These are phyloP conservation scores for Ceratosolen solmsi DNA, from an alignment of 1,140 invertebrate genomes.

Conservation along the genomic window DNA sequence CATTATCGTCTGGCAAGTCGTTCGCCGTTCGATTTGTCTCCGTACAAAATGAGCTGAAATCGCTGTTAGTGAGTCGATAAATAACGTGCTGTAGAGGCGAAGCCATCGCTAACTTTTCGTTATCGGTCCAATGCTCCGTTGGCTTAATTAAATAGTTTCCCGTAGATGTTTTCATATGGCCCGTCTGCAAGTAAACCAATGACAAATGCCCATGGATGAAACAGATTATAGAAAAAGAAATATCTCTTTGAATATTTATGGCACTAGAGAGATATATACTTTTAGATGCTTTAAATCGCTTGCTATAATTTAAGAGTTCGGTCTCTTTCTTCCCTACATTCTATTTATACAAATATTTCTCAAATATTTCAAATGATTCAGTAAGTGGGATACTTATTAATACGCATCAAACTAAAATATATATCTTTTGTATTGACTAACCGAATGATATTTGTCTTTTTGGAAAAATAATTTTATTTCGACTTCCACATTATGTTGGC, in stretches of 20 bases:
- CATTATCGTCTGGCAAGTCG: constrained; percentile 47
- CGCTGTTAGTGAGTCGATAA: constrained; percentile 52
- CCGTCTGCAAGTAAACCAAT: constrained; percentile 74
- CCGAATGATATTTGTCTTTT: not conserved
- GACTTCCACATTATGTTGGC: not conserved
- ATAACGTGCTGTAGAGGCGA: constrained; percentile 67
- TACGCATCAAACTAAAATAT: not conserved
- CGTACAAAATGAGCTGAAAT: not conserved
- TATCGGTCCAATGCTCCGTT: constrained; percentile 69
- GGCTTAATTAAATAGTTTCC: constrained; percentile 80
- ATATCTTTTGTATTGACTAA: not conserved
- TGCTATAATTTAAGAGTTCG: too few relatives aligned
- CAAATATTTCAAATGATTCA: not conserved
- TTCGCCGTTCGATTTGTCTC: constrained; percentile 51
- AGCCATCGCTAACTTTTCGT: constrained; percentile 59
- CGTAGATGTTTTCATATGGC: constrained; percentile 77
- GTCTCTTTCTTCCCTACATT: too few relatives aligned
- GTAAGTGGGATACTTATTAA: not conserved
- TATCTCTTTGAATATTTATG: constrained; percentile 15
- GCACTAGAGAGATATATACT: too few relatives aligned
- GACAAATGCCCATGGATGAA: constrained; percentile 12
- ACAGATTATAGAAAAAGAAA: not conserved
- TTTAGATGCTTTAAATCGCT: too few relatives aligned
- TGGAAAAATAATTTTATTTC: not conserved
- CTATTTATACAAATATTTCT: not conserved